A percentile compares a stretch with the other conserved stretches of the same genome.
phyloP scores from a whole-genome alignment of 2,888 invertebrate genomes.

The Carcina quercana region DNA sequence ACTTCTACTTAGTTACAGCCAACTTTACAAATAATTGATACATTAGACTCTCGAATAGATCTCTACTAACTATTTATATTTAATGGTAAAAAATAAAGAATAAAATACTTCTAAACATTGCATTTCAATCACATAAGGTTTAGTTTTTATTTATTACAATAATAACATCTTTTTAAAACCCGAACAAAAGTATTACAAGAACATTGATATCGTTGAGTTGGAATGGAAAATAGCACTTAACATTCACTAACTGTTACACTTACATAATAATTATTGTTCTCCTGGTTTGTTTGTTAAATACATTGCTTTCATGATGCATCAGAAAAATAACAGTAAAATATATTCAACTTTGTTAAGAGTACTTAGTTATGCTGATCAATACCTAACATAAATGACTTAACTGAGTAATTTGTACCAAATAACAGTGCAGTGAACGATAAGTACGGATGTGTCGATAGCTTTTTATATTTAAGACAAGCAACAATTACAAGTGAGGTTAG shows the following conservation, averaged over 20 bases:
- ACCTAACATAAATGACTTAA: conserved; percentile 63
- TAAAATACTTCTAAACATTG: conserved; percentile 76
- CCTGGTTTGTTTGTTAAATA: conserved; percentile 72
- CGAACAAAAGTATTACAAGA: conserved; percentile 72
- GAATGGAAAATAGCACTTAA: conserved; percentile 75
- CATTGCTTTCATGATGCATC: conserved; percentile 70
- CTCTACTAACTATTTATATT: conserved; percentile 73
- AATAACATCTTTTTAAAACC: conserved; percentile 72
- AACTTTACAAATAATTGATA: conserved; percentile 76
- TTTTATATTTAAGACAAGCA: conserved; percentile 34
- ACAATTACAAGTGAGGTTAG: conserved; percentile 53
- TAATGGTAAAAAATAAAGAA: conserved; percentile 75
- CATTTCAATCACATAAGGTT: conserved; percentile 75
- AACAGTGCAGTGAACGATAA: conserved; percentile 67
- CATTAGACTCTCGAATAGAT: conserved; percentile 75
- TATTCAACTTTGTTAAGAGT: conserved; percentile 57
- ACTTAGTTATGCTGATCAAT: conserved; percentile 60
- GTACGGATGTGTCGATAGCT: conserved; percentile 54
- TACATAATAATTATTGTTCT: conserved; percentile 75
- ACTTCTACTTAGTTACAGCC: conserved; percentile 74
- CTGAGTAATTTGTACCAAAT: conserved; percentile 64
- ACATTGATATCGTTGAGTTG: conserved; percentile 73
- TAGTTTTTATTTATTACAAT: conserved; percentile 72
- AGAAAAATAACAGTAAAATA: conserved; percentile 72
- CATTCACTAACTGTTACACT: conserved; percentile 75